phyloP scores from a whole-genome alignment of 2,888 invertebrate species.

The Zygogramma bicolorata region DNA sequence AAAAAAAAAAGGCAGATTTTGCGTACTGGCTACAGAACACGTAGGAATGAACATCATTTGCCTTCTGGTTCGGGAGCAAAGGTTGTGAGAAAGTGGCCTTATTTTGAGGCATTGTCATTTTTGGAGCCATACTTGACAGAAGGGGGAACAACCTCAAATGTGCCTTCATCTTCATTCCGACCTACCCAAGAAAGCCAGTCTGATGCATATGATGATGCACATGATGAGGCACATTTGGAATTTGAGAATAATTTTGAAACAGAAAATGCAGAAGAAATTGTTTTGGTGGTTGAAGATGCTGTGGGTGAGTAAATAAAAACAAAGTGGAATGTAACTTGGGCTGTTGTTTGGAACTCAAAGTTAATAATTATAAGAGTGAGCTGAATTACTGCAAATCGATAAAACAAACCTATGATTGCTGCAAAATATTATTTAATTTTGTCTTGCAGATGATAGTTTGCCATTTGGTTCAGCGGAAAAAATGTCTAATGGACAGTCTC shows the following conservation, averaged over 20 bases:
- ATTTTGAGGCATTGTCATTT: background rate
- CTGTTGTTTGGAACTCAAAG: background rate
- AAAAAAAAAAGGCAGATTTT: background rate
- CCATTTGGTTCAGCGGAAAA: background rate
- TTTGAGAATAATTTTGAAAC: background rate
- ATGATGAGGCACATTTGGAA: background rate
- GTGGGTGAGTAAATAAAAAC: too few relatives aligned
- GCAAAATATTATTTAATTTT: background rate
- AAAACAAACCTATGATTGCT: background rate
- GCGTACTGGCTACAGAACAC: background rate
- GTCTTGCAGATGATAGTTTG: background rate
- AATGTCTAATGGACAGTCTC: background rate
- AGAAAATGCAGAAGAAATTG: background rate
- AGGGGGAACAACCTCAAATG: background rate
- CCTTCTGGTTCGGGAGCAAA: too few relatives aligned
- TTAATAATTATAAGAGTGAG: background rate
- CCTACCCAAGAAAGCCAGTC: background rate
- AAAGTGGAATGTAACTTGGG: background rate
- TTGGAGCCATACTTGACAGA: background rate
- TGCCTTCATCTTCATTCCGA: background rate
- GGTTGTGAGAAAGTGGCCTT: too few relatives aligned
- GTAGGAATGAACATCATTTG: background rate
- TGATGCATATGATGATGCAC: too few relatives aligned
- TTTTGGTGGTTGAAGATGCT: too few relatives aligned
- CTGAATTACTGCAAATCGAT: background rate